Evolutionary conservation across 2,888 invertebrate genomes (phyloP), one percentile per base, ranked within the genome.

Genomic region (Acanthoscelides obtectus): DNA sequence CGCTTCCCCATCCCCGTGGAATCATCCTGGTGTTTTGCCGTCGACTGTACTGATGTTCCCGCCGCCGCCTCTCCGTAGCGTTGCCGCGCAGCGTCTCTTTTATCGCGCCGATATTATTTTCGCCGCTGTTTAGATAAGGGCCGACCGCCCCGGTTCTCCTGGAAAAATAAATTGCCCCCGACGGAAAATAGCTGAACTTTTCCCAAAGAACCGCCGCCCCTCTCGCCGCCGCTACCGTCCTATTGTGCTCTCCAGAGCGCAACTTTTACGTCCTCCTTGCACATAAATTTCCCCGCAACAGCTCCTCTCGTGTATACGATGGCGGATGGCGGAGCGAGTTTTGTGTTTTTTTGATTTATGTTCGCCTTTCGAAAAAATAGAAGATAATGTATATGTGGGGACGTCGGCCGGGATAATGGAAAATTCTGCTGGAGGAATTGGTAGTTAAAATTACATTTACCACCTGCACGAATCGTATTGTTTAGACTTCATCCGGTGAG

Each of bases 111-210:
- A 86, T 86, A 86, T 86, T 86, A 86, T 86, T 86, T 86, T 86
- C 86, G 84, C 85, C 81, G 85, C 85, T 85, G 86, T 86, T 86
- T 85, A 86, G 86, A 86, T 86, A 86, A 86, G 85, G 81, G 80
- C 77, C 68, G 71, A 73, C 77, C 77, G 77, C 82, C 81, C 82
- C 83, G 83, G 84, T 22, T 20, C 66, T 66, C 84, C 83, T 84
- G 85, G 85, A 86, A 86, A 86, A 86, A 86, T 86, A 86, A 86
- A 86, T 86, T 85, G 85, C 85, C 84, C 85, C 84, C 85, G 80
- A 80, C 83, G 85, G 86, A 84, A 86, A 86, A 86, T 85, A 85
- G 84, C 84, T 83, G 81, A 84, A 85, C 83, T 85, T 85, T 84
- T 83, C 83, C 84, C 82, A 84, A 84, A 84, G 84, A 84, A 69